A percentile compares a stretch with the other conserved stretches of the same genome.
These are phyloP conservation scores for Oncorhynchus masou DNA, from an alignment of 2,113 vertebrate species.

Conservation along the genomic window DNA sequence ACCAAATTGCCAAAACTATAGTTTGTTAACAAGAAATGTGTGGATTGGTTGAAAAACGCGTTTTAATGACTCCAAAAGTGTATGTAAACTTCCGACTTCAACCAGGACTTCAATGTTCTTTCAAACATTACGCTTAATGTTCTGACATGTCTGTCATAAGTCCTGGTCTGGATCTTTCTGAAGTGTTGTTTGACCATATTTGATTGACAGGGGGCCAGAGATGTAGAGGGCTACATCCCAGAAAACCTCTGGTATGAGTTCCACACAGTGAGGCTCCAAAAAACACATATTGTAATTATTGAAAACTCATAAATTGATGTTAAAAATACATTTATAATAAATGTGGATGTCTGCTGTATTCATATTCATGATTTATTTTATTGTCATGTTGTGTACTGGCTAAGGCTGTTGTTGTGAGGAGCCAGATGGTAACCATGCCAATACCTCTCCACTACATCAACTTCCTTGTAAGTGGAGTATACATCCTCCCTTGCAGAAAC, in stretches of 20 bases:
- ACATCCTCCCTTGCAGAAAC: conserved; percentile 76
- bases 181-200: background rate
- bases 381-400: conserved; percentile 39
- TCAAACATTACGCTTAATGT: no score
- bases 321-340: no score
- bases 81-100: no score
- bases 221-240: conserved; percentile 69
- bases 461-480: conserved; percentile 75
- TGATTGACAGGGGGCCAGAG: conserved; percentile 42
- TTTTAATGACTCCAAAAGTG: no score
- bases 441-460: conserved; percentile 75
- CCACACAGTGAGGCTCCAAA: conserved; percentile 69
- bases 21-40: no score
- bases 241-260: conserved; percentile 76
- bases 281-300: background rate
- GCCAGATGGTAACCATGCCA: background rate
- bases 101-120: no score
- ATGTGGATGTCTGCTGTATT: background rate
- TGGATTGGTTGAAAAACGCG: no score
- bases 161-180: no score
- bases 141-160: no score
- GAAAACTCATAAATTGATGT: no score
- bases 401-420: background rate
- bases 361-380: background rate
- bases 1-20: no score